Evolutionary conservation across 2,797 vertebrate species (phyloP).

Genomic region (Rhabdophis nuchalis): DNA sequence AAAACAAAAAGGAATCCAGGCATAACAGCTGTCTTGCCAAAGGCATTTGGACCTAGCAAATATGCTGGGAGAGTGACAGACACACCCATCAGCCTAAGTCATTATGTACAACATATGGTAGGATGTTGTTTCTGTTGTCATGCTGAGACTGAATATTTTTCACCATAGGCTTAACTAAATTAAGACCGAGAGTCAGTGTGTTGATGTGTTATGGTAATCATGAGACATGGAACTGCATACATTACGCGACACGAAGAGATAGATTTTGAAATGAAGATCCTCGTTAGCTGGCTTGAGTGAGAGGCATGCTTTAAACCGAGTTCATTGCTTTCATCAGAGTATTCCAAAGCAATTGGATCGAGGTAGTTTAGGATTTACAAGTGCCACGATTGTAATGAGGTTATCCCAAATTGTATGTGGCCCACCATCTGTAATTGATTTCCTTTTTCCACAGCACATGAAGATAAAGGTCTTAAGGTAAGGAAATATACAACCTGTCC

Average conservation of each 20-base stretch:
- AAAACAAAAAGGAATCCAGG: neutral
- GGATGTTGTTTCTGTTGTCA: slow-evolving; percentile 29
- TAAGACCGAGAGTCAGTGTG: slow-evolving; percentile 36
- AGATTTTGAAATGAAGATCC: neutral
- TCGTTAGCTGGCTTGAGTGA: neutral
- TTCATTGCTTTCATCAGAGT: neutral
- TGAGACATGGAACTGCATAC: neutral
- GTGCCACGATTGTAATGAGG: neutral
- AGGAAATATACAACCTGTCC: neutral
- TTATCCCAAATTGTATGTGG: neutral
- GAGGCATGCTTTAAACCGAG: neutral
- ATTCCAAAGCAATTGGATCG: neutral
- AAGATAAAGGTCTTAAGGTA: neutral
- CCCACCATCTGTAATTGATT: neutral
- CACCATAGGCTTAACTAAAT: slow-evolving; percentile 49
- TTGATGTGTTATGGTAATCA: neutral
- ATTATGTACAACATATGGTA: slow-evolving; percentile 47
- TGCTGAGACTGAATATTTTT: slow-evolving; percentile 38
- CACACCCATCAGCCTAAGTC: slow-evolving; percentile 33
- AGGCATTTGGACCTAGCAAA: slow-evolving; percentile 44
- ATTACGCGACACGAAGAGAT: neutral
- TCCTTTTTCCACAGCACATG: too few species aligned
- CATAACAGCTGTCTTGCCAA: slow-evolving; percentile 46
- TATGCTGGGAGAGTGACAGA: neutral
- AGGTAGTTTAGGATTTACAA: neutral